phyloP scores from a whole-genome alignment of 1,140 invertebrate species.

The Leguminivora glycinivorella region DNA sequence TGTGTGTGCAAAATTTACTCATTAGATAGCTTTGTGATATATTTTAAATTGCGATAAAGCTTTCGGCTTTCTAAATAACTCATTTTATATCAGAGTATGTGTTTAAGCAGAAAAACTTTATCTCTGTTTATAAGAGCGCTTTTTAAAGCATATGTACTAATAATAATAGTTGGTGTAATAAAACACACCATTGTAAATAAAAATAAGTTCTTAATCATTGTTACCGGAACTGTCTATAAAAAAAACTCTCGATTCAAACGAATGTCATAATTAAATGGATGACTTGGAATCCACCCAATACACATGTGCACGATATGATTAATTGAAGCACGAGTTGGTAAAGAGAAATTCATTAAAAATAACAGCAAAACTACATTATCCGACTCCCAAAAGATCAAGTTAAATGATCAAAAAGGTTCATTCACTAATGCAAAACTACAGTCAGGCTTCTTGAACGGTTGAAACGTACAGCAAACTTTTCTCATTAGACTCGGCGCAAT shows the following conservation, averaged over 20 bases:
- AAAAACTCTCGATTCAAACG: neutral
- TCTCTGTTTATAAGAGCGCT: too few relatives aligned
- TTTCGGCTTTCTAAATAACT: neutral
- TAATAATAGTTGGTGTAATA: too few relatives aligned
- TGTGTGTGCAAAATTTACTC: too few relatives aligned
- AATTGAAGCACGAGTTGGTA: neutral
- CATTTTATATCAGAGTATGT: neutral
- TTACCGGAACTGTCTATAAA: neutral
- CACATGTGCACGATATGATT: slow-evolving; percentile 13
- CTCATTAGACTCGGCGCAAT: slow-evolving; percentile 19
- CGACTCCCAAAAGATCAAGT: neutral
- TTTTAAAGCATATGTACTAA: too few relatives aligned
- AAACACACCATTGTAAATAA: neutral
- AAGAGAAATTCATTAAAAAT: neutral
- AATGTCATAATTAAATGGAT: slow-evolving; percentile 21
- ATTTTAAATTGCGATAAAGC: neutral
- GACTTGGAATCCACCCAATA: slow-evolving; percentile 12
- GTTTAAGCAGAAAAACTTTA: too few relatives aligned
- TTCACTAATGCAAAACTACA: slow-evolving; percentile 15
- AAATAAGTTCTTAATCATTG: neutral
- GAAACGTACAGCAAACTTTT: slow-evolving; percentile 18
- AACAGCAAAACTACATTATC: neutral
- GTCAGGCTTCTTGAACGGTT: slow-evolving; percentile 14
- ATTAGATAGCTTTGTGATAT: neutral
- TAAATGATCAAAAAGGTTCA: neutral